Base-by-base conservation (phyloP, 2,113 vertebrate genomes). In the Camelus bactrianus region DNA sequence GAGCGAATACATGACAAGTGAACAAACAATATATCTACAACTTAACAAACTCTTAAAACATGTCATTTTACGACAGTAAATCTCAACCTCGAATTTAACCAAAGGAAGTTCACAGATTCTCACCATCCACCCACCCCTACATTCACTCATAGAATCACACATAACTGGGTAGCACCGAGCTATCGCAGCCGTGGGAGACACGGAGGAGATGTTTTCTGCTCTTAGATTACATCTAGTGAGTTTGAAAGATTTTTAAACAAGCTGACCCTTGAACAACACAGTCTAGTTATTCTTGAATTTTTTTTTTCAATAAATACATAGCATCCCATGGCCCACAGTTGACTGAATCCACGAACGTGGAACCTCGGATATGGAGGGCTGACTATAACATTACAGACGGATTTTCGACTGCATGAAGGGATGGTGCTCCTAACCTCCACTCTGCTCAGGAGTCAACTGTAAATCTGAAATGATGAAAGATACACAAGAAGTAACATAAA, bases 201-300 rank as follows among this genome's bases (percentile, higher is more conserved):
- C 9, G 22, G 5, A 64, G 17, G 79, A 20, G 11, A 72, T 13
- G 14, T 0, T 50, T 3, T 11, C 5, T 35, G 3, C 0, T 16
- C 28, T n/a, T 20, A 58, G 11, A 32, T 64, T 76, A 46, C 22
- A 32, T 56, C 58, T 19, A 84, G 7, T 83, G 26, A 52, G 52
- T 75, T 3, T 60, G 42, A 76, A 77, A 95, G 38, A 81, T 12
- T 30, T 72, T 50, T 48, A 81, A n/a, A 72, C 3, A 84, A 54
- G 42, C 5, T 56, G 52, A 38, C 32, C 50, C 54, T 56, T 79
- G 52, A 79, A 56, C 22, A 79, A 26, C 8, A 13, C 56, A 52
- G 76, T 38, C n/a, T 52, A 79, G 13, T 79, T 79, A 56, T 56
- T 79, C 6, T 26, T n/a, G 35, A n/a, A 16, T 79, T 35, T 56